Base-by-base conservation (phyloP, 2,113 vertebrate genomes). In the Pimephales promelas region DNA sequence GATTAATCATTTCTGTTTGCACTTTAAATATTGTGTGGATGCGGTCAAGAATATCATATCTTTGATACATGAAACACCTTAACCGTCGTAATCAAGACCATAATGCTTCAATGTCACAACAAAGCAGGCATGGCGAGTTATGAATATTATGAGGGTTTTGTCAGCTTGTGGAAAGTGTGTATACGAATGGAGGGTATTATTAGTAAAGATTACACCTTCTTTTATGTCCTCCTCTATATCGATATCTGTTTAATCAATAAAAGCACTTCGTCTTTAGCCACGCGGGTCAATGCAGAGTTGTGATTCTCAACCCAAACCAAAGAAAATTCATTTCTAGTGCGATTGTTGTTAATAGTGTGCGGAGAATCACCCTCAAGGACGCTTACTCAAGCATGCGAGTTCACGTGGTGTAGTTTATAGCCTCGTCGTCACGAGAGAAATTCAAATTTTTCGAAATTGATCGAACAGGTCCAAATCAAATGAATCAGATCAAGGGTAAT, bases 1-100 rank as follows among this genome's bases (percentile, higher is more conserved):
- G 86, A 93, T 95, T 89, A 91, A 94, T 94, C 90, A 92, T 84
- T 7, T 86, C 88, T 81, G 87, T 52, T 49, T 64, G 80, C 82
- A 76, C 84, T 91, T 90, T 93, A 90, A 71, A 92, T 90, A 91
- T 88, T 64, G 11, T 22, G 13, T 22, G 56, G 56, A 52, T 36
- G 56, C 24, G n/a, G 43, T 61, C 11, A 86, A 59, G 81, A 85
- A 26, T 79, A 92, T 92, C 89, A 88, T 90, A 89, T 84, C 88
- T 86, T 86, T 61, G 85, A 83, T 59, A 82, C 83, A 74, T 79
- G 45, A 87, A 89, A 81, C 85, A 61, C 47, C 43, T 74, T 66
- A 79, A 66, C 74, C 66, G 1, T 40, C 70, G 90, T 90, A 84
- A 90, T 93, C 87, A 86, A 87, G 84, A 52, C 43, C 78, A 85